phyloP scores from a whole-genome alignment of 2,888 invertebrate species.

The Synanthedon vespiformis region DNA sequence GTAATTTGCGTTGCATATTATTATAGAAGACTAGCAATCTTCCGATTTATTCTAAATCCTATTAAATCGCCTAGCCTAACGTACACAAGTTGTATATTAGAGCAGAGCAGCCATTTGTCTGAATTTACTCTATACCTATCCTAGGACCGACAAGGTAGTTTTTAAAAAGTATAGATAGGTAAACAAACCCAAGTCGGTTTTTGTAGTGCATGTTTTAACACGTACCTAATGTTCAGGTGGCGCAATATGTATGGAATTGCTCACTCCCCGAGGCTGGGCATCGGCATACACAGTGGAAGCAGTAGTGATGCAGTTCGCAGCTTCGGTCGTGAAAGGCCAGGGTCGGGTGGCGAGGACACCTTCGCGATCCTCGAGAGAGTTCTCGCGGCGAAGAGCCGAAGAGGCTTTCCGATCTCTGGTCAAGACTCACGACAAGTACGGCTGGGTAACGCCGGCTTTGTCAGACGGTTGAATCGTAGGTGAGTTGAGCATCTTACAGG shows the following conservation, averaged over 20 bases:
- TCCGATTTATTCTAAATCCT: too few species aligned
- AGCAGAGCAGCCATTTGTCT: too few species aligned
- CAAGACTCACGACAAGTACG: constrained; percentile 91
- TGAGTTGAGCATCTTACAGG: constrained; percentile 21
- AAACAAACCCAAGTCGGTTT: neutral
- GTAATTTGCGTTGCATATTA: too few species aligned
- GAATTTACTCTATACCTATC: too few species aligned
- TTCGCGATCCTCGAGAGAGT: constrained; percentile 82
- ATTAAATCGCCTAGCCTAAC: too few species aligned
- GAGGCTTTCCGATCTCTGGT: constrained; percentile 89
- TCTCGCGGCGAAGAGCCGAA: constrained; percentile 84
- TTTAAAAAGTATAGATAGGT: too few species aligned
- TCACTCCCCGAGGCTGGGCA: constrained; percentile 90
- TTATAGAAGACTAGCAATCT: too few species aligned
- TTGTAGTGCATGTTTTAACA: neutral
- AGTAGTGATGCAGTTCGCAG: constrained; percentile 90
- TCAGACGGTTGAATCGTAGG: constrained; percentile 78
- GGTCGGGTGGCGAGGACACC: constrained; percentile 86
- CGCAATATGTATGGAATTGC: constrained; percentile 89
- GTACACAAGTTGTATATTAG: too few species aligned
- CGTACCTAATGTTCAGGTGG: constrained; percentile 69
- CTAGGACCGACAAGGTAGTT: too few species aligned
- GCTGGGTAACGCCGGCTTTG: constrained; percentile 90
- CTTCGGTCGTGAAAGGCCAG: constrained; percentile 89
- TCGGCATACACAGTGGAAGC: constrained; percentile 90